A percentile compares a stretch with the other conserved stretches of the same genome.
Evolutionary conservation across 2,888 invertebrate species (phyloP).

Genomic region (Drosophila basisetae): DNA sequence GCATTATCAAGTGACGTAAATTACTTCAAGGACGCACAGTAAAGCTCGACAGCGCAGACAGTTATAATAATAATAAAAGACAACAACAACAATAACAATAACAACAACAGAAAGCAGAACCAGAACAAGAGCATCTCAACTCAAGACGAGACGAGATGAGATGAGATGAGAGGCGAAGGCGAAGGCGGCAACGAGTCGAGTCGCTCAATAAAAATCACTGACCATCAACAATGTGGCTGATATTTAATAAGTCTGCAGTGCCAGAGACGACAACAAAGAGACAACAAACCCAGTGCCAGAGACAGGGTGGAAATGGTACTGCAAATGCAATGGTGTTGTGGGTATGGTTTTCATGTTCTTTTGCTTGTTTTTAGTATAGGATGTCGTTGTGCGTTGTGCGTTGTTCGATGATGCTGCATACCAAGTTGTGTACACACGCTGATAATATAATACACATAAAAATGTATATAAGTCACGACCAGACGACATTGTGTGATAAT

Average conservation of each 20-base stretch:
- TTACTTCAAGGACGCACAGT: conserved; percentile 80
- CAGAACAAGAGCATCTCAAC: conserved; percentile 30
- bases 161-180: neutral
- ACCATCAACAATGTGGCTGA: conserved; percentile 78
- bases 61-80: conserved; percentile 64
- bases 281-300: conserved; percentile 35
- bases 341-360: neutral
- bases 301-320: conserved; percentile 17
- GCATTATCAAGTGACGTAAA: conserved; percentile 68
- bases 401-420: conserved; percentile 16
- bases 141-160: neutral
- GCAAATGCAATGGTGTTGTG: neutral
- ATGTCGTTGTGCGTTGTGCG: neutral
- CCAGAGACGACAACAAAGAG: conserved; percentile 31
- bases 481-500: conserved; percentile 26
- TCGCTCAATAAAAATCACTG: conserved; percentile 77
- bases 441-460: conserved; percentile 74
- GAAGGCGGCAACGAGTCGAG: conserved; percentile 21
- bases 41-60: conserved; percentile 58
- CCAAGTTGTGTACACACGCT: conserved; percentile 49
- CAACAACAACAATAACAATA: conserved; percentile 18
- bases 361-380: neutral
- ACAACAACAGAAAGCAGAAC: neutral
- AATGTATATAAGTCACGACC: conserved; percentile 37
- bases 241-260: conserved; percentile 73